phyloP scores from a whole-genome alignment of 2,797 vertebrate genomes.

The Telmatherina bonti region DNA sequence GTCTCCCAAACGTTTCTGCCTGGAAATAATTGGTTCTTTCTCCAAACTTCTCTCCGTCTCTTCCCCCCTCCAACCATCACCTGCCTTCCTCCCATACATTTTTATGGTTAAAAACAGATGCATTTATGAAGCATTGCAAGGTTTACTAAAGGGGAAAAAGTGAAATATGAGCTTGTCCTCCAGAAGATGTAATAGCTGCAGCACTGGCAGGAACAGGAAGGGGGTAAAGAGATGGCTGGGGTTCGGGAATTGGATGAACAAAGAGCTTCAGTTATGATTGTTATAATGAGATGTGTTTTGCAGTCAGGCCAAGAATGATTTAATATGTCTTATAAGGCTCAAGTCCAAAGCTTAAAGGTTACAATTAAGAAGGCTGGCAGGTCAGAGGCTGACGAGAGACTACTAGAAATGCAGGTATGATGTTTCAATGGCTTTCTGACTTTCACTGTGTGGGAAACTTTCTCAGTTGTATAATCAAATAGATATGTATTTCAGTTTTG shows the following conservation, averaged over 20 bases:
- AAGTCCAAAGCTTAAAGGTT: conserved; percentile 47
- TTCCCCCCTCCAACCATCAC: neutral
- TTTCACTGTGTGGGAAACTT: conserved; percentile 41
- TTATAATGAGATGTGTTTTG: conserved; percentile 75
- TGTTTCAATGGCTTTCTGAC: conserved; percentile 16
- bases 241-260: conserved; percentile 63
- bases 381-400: conserved; percentile 7
- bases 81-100: conserved; percentile 2
- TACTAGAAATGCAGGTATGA: conserved; percentile 19
- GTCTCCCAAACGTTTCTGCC: conserved; percentile 30
- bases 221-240: conserved; percentile 52
- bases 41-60: conserved; percentile 3
- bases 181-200: conserved; percentile 62
- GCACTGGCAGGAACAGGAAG: conserved; percentile 56
- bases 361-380: conserved; percentile 29
- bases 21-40: conserved; percentile 58
- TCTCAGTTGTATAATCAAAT: conserved; percentile 34
- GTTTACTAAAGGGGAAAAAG: conserved; percentile 48
- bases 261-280: conserved; percentile 80
- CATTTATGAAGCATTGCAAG: conserved; percentile 65
- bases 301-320: conserved; percentile 66
- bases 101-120: conserved; percentile 74
- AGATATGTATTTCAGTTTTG: conserved; percentile 36
- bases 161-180: conserved; percentile 64
- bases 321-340: conserved; percentile 69